Base-by-base conservation (phyloP, 2,888 invertebrate species). In the Caenorhabditis sp. region DNA sequence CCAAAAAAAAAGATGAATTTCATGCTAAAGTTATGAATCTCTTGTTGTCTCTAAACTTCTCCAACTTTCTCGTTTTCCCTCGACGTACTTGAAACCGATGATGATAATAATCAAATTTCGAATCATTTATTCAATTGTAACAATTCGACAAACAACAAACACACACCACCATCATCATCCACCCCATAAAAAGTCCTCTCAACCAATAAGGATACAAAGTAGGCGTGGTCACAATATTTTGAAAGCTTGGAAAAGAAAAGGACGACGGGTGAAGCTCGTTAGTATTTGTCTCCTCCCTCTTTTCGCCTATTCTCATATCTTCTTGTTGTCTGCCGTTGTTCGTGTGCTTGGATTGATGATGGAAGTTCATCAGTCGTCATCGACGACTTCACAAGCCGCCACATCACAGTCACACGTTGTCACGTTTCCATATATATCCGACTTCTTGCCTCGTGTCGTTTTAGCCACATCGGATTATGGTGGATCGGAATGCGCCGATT, bases 331-430 rank as follows among this genome's bases (percentile, higher is more conserved):
- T 52, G 10, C 21, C n/a, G 21, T 20, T 52, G 52, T 23, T 52
- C 21, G 26, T 31, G 23, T 56, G 27, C 27, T 20, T n/a, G 27
- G 67, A 63, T 68, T 49, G 64, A 64, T 69, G 63, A 78, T 78
- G 80, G 80, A 76, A 68, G 80, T 77, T 77, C 77, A 80, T 76
- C 80, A 69, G 63, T 60, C 60, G 54, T 66, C 59, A 58, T 63
- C 71, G 61, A 60, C 63, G 59, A 14, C 67, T 53, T 14, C 50
- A 31, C 12, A 64, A 38, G 50, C 53, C 50, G 43, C 56, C 25
- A 59, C 54, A 25, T 56, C 56, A 56, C 61, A 49, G 26, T 59
- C 27, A 64, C 43, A 43, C 14, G 43, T 10, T 43, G 43, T 67
- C 59, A 65, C 65, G 64, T 72, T 72, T 59, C 64, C 67, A n/a